A percentile compares a stretch with the other conserved stretches of the same genome.
Evolutionary conservation across 2,113 vertebrate species (phyloP).

Genomic region (Vidua macroura): DNA sequence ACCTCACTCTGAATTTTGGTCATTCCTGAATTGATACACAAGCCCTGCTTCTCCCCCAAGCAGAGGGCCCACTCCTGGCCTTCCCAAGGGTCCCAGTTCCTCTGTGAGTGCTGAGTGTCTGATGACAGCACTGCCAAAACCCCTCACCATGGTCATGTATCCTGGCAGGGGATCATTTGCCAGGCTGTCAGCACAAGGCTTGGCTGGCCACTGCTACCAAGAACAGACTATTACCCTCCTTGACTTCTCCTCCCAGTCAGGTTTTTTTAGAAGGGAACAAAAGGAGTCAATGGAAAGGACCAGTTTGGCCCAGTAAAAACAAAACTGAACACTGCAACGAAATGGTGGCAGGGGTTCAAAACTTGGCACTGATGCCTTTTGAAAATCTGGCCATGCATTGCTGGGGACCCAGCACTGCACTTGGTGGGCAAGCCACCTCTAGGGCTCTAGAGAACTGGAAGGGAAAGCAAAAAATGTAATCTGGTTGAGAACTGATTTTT

Average conservation of each 20-base stretch:
- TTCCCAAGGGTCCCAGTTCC: not conserved
- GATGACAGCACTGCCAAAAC: not conserved
- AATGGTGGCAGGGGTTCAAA: not conserved
- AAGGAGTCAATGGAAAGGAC: not conserved
- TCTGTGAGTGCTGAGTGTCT: accelerated
- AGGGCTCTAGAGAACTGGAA: not conserved
- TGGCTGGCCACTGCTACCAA: not conserved
- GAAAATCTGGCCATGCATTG: not conserved
- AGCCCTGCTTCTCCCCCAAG: not conserved
- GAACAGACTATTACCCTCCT: not conserved
- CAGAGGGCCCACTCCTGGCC: not conserved
- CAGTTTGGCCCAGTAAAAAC: not conserved
- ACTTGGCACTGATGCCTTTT: not conserved
- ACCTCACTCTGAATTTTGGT: not conserved
- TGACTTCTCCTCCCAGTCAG: not conserved
- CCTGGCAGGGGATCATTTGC: not conserved
- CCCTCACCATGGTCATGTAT: not conserved
- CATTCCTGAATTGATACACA: accelerated
- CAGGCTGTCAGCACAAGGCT: not conserved
- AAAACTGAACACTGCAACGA: not conserved
- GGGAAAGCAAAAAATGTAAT: not conserved
- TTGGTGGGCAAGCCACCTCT: not conserved
- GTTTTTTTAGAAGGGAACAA: not conserved
- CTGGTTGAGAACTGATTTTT: not conserved
- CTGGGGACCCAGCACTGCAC: not conserved